Evolutionary conservation across 2,113 vertebrate genomes (phyloP), one percentile per base, ranked within the genome.

Genomic region (Odocoileus virginianus): DNA sequence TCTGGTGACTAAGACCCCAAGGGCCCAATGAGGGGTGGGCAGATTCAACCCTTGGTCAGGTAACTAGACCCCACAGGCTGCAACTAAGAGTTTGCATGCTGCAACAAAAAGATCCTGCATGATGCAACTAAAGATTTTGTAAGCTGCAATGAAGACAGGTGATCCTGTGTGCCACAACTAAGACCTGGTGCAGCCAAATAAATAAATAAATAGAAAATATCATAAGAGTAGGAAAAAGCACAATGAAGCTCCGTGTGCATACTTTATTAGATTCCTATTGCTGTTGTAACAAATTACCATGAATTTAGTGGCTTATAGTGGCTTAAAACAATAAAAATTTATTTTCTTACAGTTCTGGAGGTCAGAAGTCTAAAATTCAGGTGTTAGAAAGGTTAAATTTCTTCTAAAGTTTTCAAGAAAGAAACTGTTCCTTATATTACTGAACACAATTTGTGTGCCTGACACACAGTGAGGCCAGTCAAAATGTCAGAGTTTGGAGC

Each of bases 21-120:
- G n/a, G 19, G n/a, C n/a, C 67, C 67, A 71, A 0, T 40, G 19
- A 0, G 10, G 19, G 19, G n/a, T 2, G 5, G n/a, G 67, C n/a
- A 71, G 19, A 40, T 13, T 71, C 67, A 40, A 40, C n/a, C 67
- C 67, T 40, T 71, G n/a, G n/a, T 13, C n/a, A 12, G 67, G n/a
- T 40, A 40, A 12, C 36, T 40, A 71, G 67, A 40, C 40, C 10
- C 19, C 19, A 71, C 1, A 6, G 23, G 67, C n/a, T 74, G 19
- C 64, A 23, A 23, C 64, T 71, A 71, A 36, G 19, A 19, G 16
- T 7, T 64, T 64, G 61, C 61, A 8, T n/a, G 61, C 61, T n/a
- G 33, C 30, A 64, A 64, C 61, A 33, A 64, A 64, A 61, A 61
- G 14, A 7, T 7, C 60, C 60, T 67, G 8, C 33, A 2, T 71